These are phyloP conservation scores for Lochmaea capreae DNA, from an alignment of 2,888 invertebrate genomes.

Conservation along the genomic window DNA sequence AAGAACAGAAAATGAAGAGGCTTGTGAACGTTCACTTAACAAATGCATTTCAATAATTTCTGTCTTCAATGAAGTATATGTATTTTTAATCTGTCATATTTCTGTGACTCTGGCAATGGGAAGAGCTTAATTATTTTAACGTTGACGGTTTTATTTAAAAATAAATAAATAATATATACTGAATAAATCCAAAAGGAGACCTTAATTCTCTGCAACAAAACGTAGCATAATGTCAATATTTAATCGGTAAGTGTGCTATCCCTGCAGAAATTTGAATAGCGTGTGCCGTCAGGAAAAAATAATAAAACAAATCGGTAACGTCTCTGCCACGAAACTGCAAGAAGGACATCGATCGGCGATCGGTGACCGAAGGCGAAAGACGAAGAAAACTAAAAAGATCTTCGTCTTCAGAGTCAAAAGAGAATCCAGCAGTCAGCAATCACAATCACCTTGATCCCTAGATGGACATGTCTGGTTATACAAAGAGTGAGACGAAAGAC, in stretches of 20 bases:
- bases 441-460: constrained; percentile 61
- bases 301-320: constrained; percentile 21
- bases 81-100: no score
- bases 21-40: no score
- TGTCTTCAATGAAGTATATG: no score
- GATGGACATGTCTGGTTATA: constrained; percentile 61
- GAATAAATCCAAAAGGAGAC: no score
- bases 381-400: constrained; percentile 20
- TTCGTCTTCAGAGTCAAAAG: constrained; percentile 44
- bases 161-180: no score
- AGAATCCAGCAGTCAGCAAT: constrained; percentile 51
- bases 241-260: not conserved
- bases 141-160: no score
- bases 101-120: no score
- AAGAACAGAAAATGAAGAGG: no score
- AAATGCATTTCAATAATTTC: no score
- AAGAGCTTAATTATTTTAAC: no score
- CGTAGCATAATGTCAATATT: not conserved
- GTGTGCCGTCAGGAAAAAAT: not conserved
- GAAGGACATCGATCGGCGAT: constrained; percentile 45
- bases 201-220: not conserved
- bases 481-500: constrained; percentile 46
- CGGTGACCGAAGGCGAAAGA: constrained; percentile 39
- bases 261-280: not conserved
- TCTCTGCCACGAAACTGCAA: constrained; percentile 27